Percentiles rank a stretch among this genome's conserved stretches.
phyloP scores from a whole-genome alignment of 2,797 vertebrate genomes.

The Tapera naevia region DNA sequence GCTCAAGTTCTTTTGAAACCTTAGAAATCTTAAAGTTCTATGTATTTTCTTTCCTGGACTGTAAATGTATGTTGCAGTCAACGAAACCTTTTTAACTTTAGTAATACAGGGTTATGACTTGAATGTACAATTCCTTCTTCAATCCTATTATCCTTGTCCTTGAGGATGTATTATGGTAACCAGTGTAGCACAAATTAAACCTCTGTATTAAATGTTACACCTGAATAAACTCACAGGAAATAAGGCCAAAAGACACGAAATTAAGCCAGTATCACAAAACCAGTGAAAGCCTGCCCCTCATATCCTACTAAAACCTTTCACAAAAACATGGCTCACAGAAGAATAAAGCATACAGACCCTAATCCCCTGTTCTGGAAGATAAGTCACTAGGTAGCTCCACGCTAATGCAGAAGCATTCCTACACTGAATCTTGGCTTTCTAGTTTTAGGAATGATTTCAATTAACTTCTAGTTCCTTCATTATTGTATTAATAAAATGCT shows the following conservation, averaged over 20 bases:
- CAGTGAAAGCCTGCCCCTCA: background rate
- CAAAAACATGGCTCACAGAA: background rate
- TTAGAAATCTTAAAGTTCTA: background rate
- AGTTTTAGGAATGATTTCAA: background rate
- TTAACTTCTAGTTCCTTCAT: background rate
- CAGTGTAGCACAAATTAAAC: background rate
- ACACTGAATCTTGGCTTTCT: background rate
- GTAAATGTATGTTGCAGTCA: background rate
- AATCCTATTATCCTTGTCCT: background rate
- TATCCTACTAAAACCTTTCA: background rate
- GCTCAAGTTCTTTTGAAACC: background rate
- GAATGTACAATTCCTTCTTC: background rate
- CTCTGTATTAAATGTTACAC: background rate
- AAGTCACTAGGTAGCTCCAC: background rate
- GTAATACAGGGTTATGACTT: background rate
- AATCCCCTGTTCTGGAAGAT: background rate
- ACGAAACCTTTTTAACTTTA: background rate
- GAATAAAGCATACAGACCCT: background rate
- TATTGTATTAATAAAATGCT: background rate
- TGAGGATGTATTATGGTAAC: background rate
- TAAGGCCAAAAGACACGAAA: background rate
- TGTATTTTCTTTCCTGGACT: background rate
- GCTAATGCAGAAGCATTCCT: background rate
- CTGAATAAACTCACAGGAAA: background rate
- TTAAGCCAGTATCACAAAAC: background rate